Conservation (phyloP, 2,888 invertebrate species). For the Cataglyphis albicans region DNA sequence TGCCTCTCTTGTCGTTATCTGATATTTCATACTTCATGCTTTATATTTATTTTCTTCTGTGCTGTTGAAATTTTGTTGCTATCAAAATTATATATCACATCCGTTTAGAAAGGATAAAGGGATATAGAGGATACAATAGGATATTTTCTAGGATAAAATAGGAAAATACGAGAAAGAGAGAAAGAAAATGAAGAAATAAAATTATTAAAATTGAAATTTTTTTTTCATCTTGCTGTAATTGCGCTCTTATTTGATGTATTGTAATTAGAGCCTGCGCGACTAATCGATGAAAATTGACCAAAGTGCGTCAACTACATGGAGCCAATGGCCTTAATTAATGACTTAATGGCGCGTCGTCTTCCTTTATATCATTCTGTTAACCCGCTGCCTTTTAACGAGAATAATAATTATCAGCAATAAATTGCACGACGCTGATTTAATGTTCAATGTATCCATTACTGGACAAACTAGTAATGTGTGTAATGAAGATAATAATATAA, state of each 20-base stretch:
- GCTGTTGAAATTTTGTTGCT: not conserved
- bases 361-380: conserved; percentile 66
- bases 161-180: not conserved
- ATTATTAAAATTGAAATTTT: not conserved
- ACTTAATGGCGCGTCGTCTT: conserved; percentile 69
- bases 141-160: not conserved
- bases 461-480: not conserved
- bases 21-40: not conserved
- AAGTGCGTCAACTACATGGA: conserved; percentile 57
- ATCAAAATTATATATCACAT: not conserved
- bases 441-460: conserved; percentile 36
- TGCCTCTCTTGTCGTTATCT: not conserved
- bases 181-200: not conserved
- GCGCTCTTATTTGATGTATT: conserved; percentile 20
- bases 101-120: not conserved
- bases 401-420: conserved; percentile 75
- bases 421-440: conserved; percentile 70
- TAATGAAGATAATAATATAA: not conserved
- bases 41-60: not conserved
- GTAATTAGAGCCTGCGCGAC: conserved; percentile 35
- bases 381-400: conserved; percentile 61
- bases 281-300: conserved; percentile 68
- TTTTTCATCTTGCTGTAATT: conserved; percentile 5
- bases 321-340: conserved; percentile 74
- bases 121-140: too few relatives aligned